Base-by-base conservation (phyloP, 2,113 vertebrate genomes). In the Lates calcarifer region DNA sequence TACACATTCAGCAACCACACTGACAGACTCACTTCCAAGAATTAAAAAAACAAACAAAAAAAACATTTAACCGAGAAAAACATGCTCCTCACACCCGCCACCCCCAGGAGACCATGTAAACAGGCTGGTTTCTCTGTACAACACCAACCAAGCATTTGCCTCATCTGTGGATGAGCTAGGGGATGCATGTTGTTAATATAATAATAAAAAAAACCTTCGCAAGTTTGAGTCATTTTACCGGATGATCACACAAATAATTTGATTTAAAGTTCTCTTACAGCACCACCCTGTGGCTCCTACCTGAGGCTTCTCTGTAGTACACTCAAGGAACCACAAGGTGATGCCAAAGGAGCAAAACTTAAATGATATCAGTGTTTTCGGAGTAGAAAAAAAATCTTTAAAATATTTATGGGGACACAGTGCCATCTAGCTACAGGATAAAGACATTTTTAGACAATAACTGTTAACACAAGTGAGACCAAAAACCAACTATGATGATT, bases 71-170 rank as follows among this genome's bases (percentile, higher is more conserved):
- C 13, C 41, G 3, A 18, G 28, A 2, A 8, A n/a, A 31, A 12
- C n/a, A 35, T 2, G 33, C 1, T 33, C 10, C 26, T 66, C 13
- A 64, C 79, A 31, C 31, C n/a, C 2, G 26, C 84, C 89, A 79
- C 4, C 86, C 88, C 77, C 81, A 83, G 90, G 66, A 90, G 88
- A 92, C 95, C 90, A 90, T 91, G 96, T 97, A 98, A 97, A 97
- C 97, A 86, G 95, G 95, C 95, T 94, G 95, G 96, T 96, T 98
- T 97, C 97, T 98, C 97, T 98, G 97, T 98, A 98, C 96, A 95
- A 98, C 97, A 97, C 97, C 95, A 94, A 93, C 96, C 95, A 95
- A 95, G 88, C 86, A 81, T 80, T 77, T 45, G 83, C 80, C 86
- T 73, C 45, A 0, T 83, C 69, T 77, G 79, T 31, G 58, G 26